A percentile compares a stretch with the other conserved stretches of the same genome.
These are phyloP conservation scores for Trogon surrucura DNA, from an alignment of 2,113 vertebrate species.

Conservation along the genomic window DNA sequence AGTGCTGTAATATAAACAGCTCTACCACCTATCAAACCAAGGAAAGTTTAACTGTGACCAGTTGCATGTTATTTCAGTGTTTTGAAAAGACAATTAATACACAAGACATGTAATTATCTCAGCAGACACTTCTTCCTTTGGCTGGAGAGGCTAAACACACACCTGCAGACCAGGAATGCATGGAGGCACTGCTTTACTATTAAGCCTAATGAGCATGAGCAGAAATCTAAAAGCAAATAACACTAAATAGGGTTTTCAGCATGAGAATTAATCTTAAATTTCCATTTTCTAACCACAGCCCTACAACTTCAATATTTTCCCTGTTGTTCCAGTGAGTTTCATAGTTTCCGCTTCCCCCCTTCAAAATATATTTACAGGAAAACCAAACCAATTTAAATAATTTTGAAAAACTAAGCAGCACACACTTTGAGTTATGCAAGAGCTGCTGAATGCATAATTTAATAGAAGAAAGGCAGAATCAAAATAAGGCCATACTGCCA, in stretches of 20 bases:
- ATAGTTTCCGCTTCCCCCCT: background rate
- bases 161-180: background rate
- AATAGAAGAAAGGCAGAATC: background rate
- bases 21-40: background rate
- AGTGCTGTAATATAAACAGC: background rate
- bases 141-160: background rate
- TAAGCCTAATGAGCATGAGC: background rate
- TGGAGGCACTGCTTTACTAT: background rate
- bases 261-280: background rate
- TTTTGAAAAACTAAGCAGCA: background rate
- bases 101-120: background rate
- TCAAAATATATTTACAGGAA: background rate
- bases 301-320: background rate
- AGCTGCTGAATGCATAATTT: background rate
- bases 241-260: background rate
- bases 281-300: background rate
- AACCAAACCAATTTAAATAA: background rate
- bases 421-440: background rate
- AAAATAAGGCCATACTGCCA: background rate
- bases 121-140: background rate
- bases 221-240: background rate
- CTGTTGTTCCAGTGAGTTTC: background rate
- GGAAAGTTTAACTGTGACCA: background rate
- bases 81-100: background rate
- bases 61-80: background rate